Percentiles rank a stretch among this genome's conserved stretches.
Conservation (phyloP, 2,888 invertebrate species). For the Folsomia candida region DNA sequence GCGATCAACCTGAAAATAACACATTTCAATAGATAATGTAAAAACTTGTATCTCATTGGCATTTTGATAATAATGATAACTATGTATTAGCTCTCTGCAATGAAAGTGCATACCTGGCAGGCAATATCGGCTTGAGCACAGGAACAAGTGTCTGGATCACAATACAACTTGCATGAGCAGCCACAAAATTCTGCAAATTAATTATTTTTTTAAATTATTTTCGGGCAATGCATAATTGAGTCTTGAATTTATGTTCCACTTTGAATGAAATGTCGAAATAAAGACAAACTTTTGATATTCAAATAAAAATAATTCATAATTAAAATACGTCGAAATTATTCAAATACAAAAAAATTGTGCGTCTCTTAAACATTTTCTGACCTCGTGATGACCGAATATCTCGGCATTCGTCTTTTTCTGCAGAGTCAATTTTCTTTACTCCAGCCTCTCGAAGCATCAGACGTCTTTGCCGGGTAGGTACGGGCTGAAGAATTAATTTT, state of each 20-base stretch:
- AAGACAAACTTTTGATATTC: no score
- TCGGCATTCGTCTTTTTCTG: constrained; percentile 90
- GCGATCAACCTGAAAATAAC: constrained; percentile 75
- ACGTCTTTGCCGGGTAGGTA: constrained; percentile 85
- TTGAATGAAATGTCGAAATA: no score
- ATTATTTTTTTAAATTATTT: no score
- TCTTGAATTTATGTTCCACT: no score
- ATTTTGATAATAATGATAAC: neutral
- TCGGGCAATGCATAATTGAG: no score
- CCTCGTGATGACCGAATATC: constrained; percentile 84
- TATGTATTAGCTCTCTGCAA: neutral
- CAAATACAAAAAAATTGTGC: no score
- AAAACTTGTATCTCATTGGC: no score
- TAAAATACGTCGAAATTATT: no score
- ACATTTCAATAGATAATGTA: no score
- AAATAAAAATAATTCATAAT: no score
- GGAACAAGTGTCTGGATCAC: constrained; percentile 92
- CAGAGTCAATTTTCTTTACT: constrained; percentile 85
- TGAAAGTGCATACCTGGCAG: constrained; percentile 68
- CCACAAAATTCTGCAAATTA: constrained; percentile 96
- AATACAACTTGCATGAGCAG: constrained; percentile 86
- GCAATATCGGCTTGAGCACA: constrained; percentile 94
- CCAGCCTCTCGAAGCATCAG: constrained; percentile 87
- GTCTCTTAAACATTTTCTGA: no score
- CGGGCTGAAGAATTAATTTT: constrained; percentile 75